These are phyloP conservation scores for human DNA, from an alignment of 2,113 vertebrate species.

Conservation along the genomic window DNA sequence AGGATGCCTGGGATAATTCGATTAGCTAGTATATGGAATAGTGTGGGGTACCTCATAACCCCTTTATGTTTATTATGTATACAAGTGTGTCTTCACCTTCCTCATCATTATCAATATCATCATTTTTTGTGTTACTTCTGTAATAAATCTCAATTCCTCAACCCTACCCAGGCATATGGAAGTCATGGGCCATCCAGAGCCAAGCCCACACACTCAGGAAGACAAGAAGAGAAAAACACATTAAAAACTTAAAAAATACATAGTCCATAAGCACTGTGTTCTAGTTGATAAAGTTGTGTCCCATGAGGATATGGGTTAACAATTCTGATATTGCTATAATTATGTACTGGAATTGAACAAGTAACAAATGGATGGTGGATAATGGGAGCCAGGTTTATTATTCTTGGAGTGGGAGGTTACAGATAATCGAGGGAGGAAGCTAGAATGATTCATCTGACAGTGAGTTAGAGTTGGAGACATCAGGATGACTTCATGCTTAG, in stretches of 20 bases:
- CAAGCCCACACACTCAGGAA: background rate
- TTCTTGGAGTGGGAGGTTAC: background rate
- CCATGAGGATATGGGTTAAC: background rate
- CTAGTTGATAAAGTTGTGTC: background rate
- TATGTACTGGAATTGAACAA: background rate
- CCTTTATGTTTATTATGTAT: background rate
- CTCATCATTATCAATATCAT: background rate
- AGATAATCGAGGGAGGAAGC: background rate
- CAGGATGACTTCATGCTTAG: background rate
- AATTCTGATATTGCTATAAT: background rate
- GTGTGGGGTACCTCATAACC: background rate
- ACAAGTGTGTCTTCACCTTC: background rate
- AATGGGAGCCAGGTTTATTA: background rate
- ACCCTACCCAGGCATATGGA: background rate
- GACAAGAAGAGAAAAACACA: background rate
- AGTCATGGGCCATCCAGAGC: background rate
- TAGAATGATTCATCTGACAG: background rate
- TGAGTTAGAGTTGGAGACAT: background rate
- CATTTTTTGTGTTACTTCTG: background rate
- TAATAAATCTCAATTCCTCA: background rate
- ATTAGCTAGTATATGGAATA: background rate
- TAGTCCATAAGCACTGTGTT: background rate
- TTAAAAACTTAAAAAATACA: background rate
- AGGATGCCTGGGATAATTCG: background rate
- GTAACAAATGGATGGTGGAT: background rate